Conservation (phyloP, 2,888 invertebrate genomes). For the Pristionchus maxplancki region DNA sequence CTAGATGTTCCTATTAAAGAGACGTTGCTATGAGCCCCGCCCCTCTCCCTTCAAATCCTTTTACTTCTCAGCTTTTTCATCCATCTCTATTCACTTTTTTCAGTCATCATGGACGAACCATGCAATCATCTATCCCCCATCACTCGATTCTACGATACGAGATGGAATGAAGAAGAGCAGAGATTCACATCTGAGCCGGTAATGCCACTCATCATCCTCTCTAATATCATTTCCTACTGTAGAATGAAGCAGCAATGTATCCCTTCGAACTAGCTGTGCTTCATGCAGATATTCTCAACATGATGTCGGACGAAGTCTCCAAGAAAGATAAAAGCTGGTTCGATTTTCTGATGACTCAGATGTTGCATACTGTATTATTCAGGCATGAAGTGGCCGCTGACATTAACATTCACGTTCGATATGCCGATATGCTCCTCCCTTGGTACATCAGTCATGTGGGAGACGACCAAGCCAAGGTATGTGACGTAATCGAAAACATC, state of each 20-base stretch:
- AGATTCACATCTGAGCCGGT: neutral
- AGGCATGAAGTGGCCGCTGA: neutral
- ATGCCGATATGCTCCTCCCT: neutral
- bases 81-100: too few species aligned
- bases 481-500: neutral
- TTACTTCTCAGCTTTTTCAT: too few species aligned
- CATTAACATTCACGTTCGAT: neutral
- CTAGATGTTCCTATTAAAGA: neutral
- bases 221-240: neutral
- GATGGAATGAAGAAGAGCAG: neutral
- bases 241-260: neutral
- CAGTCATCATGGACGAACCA: too few species aligned
- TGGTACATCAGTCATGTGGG: neutral
- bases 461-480: neutral
- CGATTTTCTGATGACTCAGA: neutral
- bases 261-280: neutral
- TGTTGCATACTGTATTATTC: neutral
- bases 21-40: neutral
- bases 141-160: neutral
- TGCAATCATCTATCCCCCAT: neutral
- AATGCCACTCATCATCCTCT: neutral
- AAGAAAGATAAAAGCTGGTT: neutral
- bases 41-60: neutral
- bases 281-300: neutral
- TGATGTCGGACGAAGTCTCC: neutral